Evolutionary conservation across 2,888 invertebrate genomes (phyloP).

Genomic region (Heliconius sara): DNA sequence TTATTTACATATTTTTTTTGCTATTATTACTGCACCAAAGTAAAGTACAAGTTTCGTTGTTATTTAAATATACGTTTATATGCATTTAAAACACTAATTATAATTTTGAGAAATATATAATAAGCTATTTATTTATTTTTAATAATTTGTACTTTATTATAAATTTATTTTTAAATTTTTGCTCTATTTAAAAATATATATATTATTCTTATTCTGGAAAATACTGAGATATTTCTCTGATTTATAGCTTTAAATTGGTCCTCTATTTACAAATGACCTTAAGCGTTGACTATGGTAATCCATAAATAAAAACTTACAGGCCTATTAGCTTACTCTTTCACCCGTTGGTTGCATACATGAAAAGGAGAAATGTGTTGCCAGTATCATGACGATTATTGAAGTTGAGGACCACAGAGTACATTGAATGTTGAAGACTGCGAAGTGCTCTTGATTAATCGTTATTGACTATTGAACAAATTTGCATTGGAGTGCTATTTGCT

Average conservation of each 20-base stretch:
- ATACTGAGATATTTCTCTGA: too few species aligned
- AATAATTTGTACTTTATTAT: too few species aligned
- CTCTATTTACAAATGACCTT: not conserved
- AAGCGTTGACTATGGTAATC: not conserved
- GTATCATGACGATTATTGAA: not conserved
- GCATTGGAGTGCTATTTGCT: slow-evolving; percentile 9
- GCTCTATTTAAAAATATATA: not conserved
- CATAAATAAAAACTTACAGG: not conserved
- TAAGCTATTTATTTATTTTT: too few species aligned
- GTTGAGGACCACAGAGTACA: slow-evolving; percentile 14
- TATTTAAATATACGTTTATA: not conserved
- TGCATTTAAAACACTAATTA: too few species aligned
- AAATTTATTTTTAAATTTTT: not conserved
- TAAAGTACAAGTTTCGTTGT: not conserved
- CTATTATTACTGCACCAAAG: not conserved
- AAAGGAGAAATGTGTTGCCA: slow-evolving; percentile 7
- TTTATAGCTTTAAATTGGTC: not conserved
- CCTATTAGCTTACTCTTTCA: not conserved
- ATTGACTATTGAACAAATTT: slow-evolving; percentile 14
- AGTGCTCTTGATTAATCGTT: slow-evolving; percentile 25
- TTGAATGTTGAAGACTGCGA: slow-evolving; percentile 5
- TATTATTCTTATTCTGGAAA: too few species aligned
- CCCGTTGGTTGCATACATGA: not conserved
- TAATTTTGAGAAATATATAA: too few species aligned
- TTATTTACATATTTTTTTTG: not conserved